phyloP scores from a whole-genome alignment of 2,797 vertebrate species.

The Morelia viridis region DNA sequence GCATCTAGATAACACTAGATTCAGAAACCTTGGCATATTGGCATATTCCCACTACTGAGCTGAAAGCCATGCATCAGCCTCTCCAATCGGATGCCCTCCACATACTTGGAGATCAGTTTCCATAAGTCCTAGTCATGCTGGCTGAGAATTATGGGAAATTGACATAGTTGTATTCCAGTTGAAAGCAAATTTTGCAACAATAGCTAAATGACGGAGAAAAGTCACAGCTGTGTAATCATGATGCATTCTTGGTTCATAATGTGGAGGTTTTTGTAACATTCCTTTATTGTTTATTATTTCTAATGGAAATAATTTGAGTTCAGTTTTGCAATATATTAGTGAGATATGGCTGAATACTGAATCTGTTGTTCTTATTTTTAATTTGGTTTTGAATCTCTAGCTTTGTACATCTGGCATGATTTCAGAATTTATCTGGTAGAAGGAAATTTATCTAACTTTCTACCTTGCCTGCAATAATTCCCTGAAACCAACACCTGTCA shows the following conservation, averaged over 20 bases:
- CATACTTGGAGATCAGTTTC: background rate
- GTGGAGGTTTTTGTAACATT: background rate
- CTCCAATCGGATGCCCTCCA: background rate
- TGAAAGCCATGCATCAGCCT: background rate
- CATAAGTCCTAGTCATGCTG: background rate
- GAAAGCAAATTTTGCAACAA: background rate
- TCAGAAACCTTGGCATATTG: background rate
- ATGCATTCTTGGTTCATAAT: background rate
- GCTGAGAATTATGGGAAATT: background rate
- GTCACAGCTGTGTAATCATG: background rate
- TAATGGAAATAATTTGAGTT: background rate
- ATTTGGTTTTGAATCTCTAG: background rate
- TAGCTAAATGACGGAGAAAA: background rate
- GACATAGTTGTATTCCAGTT: background rate
- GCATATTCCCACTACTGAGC: background rate
- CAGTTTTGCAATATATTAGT: background rate
- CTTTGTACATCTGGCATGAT: background rate
- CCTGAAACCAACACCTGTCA: background rate
- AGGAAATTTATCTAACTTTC: constrained; percentile 2
- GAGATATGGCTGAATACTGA: background rate
- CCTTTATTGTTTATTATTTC: background rate
- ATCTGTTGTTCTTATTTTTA: background rate
- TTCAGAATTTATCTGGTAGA: background rate
- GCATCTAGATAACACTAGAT: background rate
- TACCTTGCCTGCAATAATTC: background rate